Evolutionary conservation across 35 echinoderm and acorn worm species (phyloP).

Genomic region (Ptychodera flava): DNA sequence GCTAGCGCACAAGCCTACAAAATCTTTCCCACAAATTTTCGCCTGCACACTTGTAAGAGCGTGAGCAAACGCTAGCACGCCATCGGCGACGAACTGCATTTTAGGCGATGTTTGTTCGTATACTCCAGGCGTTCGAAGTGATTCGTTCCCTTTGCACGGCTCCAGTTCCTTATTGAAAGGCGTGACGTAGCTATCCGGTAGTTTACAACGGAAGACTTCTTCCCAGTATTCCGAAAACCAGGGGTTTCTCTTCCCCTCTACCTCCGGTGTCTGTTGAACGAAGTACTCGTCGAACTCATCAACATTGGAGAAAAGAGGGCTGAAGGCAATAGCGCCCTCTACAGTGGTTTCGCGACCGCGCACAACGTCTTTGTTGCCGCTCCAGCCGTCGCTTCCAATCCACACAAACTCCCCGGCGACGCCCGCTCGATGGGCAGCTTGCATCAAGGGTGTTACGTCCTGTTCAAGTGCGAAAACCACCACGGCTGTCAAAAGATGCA

Average conservation of each 20-base stretch:
- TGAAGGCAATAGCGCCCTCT: conserved; percentile 81
- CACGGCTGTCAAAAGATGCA: conserved; percentile 24
- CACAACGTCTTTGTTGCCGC: conserved; percentile 48
- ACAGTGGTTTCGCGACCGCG: conserved; percentile 40
- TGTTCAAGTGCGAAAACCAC: conserved; percentile 60
- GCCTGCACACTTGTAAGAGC: conserved; percentile 65
- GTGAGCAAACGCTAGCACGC: conserved; percentile 68
- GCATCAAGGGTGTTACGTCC: conserved; percentile 32
- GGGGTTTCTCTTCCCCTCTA: conserved; percentile 37
- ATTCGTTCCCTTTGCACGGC: neutral
- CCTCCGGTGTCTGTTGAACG: conserved; percentile 25
- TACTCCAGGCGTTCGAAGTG: neutral
- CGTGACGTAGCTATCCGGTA: conserved; percentile 6
- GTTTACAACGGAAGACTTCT: conserved; percentile 55
- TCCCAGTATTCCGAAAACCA: conserved; percentile 89
- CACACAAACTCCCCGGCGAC: conserved; percentile 43
- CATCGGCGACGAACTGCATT: conserved; percentile 72
- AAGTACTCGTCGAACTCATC: conserved; percentile 79
- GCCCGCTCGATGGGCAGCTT: conserved; percentile 38
- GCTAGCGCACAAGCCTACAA: conserved; percentile 27
- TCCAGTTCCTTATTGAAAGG: conserved; percentile 32
- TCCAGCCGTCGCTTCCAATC: conserved; percentile 79
- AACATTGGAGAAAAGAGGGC: neutral
- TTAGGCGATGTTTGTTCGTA: neutral
- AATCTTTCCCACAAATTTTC: conserved; percentile 40